A percentile compares a stretch with the other conserved stretches of the same genome.
These are phyloP conservation scores for Nephotettix cincticeps DNA, from an alignment of 1,140 invertebrate species.

Conservation along the genomic window DNA sequence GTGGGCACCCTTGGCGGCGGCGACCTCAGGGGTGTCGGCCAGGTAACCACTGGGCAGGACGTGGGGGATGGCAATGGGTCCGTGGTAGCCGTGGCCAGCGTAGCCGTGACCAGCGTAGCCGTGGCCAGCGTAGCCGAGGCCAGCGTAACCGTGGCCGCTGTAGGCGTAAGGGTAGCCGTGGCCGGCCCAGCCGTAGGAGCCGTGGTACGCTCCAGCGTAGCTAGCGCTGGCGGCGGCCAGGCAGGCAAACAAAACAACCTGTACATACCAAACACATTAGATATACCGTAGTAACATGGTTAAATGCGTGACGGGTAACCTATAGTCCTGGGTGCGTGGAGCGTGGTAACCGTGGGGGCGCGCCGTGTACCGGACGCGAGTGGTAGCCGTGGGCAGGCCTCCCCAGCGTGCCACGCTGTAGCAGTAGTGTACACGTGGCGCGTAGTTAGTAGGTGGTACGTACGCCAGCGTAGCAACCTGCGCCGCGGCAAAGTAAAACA, in stretches of 20 bases:
- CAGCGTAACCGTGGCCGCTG: not conserved
- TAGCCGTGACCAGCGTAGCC: conserved; percentile 43
- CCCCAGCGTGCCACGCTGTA: too few relatives aligned
- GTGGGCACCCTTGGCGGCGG: conserved; percentile 51
- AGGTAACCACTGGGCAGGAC: conserved; percentile 44
- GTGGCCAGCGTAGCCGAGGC: too few relatives aligned
- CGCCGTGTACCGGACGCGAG: too few relatives aligned
- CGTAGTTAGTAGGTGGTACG: too few relatives aligned
- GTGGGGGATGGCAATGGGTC: conserved; percentile 24
- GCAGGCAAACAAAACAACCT: conserved; percentile 1
- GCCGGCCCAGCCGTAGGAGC: not conserved
- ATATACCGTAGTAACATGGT: too few relatives aligned
- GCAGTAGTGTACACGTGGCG: too few relatives aligned
- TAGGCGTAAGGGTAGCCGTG: not conserved
- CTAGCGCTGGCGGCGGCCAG: conserved; percentile 7
- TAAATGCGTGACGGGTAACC: too few relatives aligned
- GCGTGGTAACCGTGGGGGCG: too few relatives aligned
- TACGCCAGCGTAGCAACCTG: too few relatives aligned
- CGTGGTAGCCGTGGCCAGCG: conserved; percentile 31
- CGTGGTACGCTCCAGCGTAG: not conserved
- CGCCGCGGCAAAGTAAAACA: too few relatives aligned
- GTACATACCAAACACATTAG: not conserved
- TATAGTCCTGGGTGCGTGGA: too few relatives aligned
- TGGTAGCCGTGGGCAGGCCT: too few relatives aligned
- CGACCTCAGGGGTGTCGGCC: conserved; percentile 54